Base-by-base conservation (phyloP, 1,140 invertebrate species). In the Melitaea cinxia region DNA sequence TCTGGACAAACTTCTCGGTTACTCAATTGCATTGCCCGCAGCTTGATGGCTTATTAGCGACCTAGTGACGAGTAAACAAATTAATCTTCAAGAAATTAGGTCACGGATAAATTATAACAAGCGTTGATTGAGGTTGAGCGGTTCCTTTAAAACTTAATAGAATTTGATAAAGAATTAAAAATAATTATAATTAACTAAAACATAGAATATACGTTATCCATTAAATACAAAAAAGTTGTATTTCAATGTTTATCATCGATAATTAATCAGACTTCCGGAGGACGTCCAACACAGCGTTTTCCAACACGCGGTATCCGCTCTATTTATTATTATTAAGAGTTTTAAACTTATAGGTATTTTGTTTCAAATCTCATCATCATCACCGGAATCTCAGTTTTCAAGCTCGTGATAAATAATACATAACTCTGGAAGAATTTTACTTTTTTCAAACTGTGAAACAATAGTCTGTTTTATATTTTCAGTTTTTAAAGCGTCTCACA, bases 41-140 rank as follows among this genome's bases (percentile, higher is more conserved):
- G 68, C 55, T 54, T 72, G 62, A 72, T 72, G 60, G 55, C 50
- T 66, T 75, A 73, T 73, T 68, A 73, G 53, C 53, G 52, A 60
- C 69, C 67, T 60, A 68, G 61, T 53, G 65, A 70, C 21, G 61
- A 68, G 73, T 71, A 74, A 78, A 76, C 75, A 75, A 71, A 78
- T 79, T 82, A 76, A 82, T 78, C 78, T 64, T 56, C 70, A 63
- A 74, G 70, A 65, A 82, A 82, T 79, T 82, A 33, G 79, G 77
- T 79, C 79, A 67, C 66, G 68, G 49, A 17, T 52, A 68, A 62
- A 68, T 56, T 68, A 69, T 77, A 73, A 77, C 39, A 68, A 55
- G 61, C 64, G 58, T 52, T 76, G 66, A 77, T 75, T 78, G 65
- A 45, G 63, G 65, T 69, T 73, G 57, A 33, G 30, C 1, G 1